Evolutionary conservation across 2,113 vertebrate species (phyloP), one percentile per base, ranked within the genome.

Genomic region (Alouatta palliata): DNA sequence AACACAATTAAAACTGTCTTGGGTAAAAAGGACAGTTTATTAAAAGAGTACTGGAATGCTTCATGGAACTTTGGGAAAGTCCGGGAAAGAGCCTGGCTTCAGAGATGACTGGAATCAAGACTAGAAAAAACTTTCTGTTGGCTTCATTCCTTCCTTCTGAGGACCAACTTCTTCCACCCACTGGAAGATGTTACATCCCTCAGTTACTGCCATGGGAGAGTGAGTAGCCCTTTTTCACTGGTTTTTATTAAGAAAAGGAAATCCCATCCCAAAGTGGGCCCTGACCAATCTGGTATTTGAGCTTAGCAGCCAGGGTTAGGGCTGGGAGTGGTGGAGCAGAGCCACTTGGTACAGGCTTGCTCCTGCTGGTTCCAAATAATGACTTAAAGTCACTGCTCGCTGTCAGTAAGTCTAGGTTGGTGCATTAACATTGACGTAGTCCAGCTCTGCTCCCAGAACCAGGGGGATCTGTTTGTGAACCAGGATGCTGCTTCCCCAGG

Each of bases 1-100:
- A 52, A 32, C 23, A 96, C 68, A 94, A 84, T 87, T 95, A 79
- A 95, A 92, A 73, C 96, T 35, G 92, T 87, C 40, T 37, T 90
- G 49, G 70, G 13, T 27, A 79, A 92, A 85, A 86, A 35, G 32
- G 9, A 37, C 68, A 87, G 21, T 88, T 93, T 75, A 73, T 83
- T 96, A 43, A 76, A 88, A 94, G 71, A 82, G 20, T 93, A 35
- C 17, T 76, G 13, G 64, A 88, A 45, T 79, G 70, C 21, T 12
- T 45, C 27, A 27, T 54, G 54, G 47, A 89, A 92, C 27, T 64
- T n/a, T 70, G 13, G 54, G 35, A 61, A 96, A 81, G 21, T 64
- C n/a, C 19, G 14, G 52, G 45, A n/a, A 52, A 43, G 37, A 87
- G 8, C 2, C 82, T 88, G 66, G 25, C 45, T 92, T 76, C 21